Evolutionary conservation across 2,888 invertebrate species (phyloP), one percentile per base, ranked within the genome.

Genomic region (Drosophila borealis): DNA sequence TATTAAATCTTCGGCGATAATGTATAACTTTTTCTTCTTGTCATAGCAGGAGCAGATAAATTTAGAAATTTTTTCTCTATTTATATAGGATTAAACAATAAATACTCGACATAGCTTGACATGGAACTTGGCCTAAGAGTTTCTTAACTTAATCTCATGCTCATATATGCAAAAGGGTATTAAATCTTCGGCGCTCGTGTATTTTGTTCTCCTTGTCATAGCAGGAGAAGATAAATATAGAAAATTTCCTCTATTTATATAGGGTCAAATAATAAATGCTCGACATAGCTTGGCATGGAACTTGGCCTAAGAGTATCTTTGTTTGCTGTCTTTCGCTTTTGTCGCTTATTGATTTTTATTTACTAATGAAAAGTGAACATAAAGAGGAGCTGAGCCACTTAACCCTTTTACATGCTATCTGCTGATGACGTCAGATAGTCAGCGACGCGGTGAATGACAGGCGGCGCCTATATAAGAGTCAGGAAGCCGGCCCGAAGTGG

Each of bases 351-450:
- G 85, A 85, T 85, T 85, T 84, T 86, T 78, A 63, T 76, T 86
- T 67, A 83, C 84, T 88, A 85, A 85, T 85, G 84, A 88, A 85
- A 86, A 81, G 77, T 81, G 86, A 78, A 83, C 77, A 78, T 78
- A 75, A 81, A 80, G 53, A 53, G 65, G 62, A 61, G 50, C n/a
- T 41, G 42, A 54, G 55, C 76, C 83, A 87, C 85, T 85, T 85
- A 85, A 85, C 85, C 85, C 85, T 79, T 85, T 88, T 85, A 74
- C 87, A 86, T 78, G 88, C 78, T 88, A 88, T 85, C 88, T 83
- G 56, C 62, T 67, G 87, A 86, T 85, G 88, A 85, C 85, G 85
- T 85, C 88, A 85, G 88, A 81, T 83, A 77, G 59, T 55, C 67
- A 61, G 49, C 59, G 57, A 53, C 62, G 39, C 29, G 44, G 17